Base-by-base conservation (phyloP, 2,888 invertebrate genomes). In the Agrypnus murinus region DNA sequence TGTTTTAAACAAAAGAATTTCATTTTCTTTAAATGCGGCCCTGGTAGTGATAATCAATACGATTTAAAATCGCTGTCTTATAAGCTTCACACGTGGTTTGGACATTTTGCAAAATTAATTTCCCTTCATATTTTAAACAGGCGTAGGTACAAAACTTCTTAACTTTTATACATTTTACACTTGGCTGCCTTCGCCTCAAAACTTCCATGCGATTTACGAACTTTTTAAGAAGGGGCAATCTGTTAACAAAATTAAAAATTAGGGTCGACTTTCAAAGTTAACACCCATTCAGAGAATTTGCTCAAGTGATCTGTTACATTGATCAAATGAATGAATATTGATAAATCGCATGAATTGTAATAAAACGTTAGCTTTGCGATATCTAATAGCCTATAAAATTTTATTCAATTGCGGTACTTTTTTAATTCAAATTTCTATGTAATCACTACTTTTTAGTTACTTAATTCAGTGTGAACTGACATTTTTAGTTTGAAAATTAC, bases 91-190 rank as follows among this genome's bases (percentile, higher is more conserved):
- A 77, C 71, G 72, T 77, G 77, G 70, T 72, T 71, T 63, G 65
- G 75, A 77, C 77, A 76, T 74, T 74, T 77, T 74, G 58, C 62
- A 65, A 67, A 76, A 77, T 77, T 75, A 76, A 77, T 75, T 77
- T 70, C 72, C 74, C 73, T 77, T 74, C 77, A 77, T 77, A 77
- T 74, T 77, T 77, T 77, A 77, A 77, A 77, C 75, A 77, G 74
- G 70, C 72, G 74, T 76, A 77, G 75, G 76, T 76, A 77, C 68
- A 72, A 74, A 73, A 74, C 68, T 73, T 73, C 67, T 68, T 62
- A 68, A 74, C 74, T 74, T 68, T 68, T 68, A 68, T 68, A 68
- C 68, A 74, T 74, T 74, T 73, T 74, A 71, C 71, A 73, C 71
- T 73, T 67, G 74, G 65, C 59, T 71, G 70, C 72, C 58, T 72